These are phyloP conservation scores for Phallusia fumigata DNA, from an alignment of 23 tunicate species.

Conservation along the genomic window DNA sequence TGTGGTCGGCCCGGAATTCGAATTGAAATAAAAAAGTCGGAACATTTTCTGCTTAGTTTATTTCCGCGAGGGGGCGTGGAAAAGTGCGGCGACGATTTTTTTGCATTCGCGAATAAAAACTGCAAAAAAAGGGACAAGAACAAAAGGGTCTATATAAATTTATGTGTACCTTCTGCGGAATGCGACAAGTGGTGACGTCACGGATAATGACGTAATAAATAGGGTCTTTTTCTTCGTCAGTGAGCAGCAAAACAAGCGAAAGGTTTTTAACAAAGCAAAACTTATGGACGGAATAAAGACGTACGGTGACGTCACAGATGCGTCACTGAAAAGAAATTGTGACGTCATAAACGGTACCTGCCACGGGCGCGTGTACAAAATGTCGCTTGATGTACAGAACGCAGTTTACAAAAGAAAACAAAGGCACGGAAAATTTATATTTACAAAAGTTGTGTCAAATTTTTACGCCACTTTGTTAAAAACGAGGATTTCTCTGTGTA, in stretches of 20 bases:
- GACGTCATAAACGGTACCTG: background rate
- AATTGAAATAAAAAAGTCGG: background rate
- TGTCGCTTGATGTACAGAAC: background rate
- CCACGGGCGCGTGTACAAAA: background rate
- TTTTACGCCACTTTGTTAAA: too few species aligned
- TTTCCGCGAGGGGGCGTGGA: background rate
- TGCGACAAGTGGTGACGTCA: background rate
- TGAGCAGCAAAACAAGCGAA: background rate
- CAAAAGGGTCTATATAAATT: background rate
- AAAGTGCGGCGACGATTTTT: background rate
- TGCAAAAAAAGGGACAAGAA: background rate
- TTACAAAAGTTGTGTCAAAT: background rate
- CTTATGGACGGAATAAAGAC: background rate
- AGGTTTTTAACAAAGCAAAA: background rate
- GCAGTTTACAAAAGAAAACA: background rate
- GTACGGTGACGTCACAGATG: background rate
- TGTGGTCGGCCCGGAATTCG: background rate
- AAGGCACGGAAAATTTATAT: conserved; percentile 1
- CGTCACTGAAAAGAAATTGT: background rate
- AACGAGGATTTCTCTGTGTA: too few species aligned
- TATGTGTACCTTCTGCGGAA: conserved; percentile 9
- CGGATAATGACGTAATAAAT: background rate
- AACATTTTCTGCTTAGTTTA: background rate
- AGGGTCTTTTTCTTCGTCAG: background rate
- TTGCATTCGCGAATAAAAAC: conserved; percentile 1